Evolutionary conservation across 2,113 vertebrate genomes (phyloP), one percentile per base, ranked within the genome.

Genomic region (Leucopsar rothschildi): DNA sequence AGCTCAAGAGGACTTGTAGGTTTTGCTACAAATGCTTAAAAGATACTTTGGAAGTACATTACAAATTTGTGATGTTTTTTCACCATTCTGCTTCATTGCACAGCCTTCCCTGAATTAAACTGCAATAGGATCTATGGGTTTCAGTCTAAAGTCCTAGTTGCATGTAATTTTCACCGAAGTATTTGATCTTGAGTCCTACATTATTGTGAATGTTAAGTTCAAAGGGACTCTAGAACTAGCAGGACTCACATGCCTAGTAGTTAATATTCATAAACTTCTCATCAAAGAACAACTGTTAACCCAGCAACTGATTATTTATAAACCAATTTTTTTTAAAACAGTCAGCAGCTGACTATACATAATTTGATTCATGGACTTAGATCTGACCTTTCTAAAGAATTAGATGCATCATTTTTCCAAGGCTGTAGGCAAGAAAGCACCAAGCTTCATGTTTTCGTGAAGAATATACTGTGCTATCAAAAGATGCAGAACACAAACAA

Each of bases 281-380:
- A 82, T 89, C 86, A 86, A 89, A 95, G 69, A 53, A 40, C 69
- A 84, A 95, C 75, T 61, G 44, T 82, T 79, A 84, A 92, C 44
- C 39, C 60, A 82, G 80, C 72, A 79, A 60, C 49, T 91, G 70
- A 79, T 79, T 93, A 91, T 86, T 95, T 93, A 84, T 45, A 75
- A 75, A 86, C 61, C 52, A 11, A 2, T 9, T 52, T 65, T 65
- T 59, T 77, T 86, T 47, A 17, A 44, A 76, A 56, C 55, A 80
- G 60, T 64, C 69, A 71, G 73, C 65, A 91, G 86, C 78, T 75
- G 84, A 39, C 53, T 82, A 81, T 23, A 50, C n/a, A 44, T 27
- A 50, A 81, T 70, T 69, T 81, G 70, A 85, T 66, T 53, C 28
- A 65, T 7, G 12, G 73, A 79, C 64, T 86, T 89, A 84, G 11